Conservation (phyloP, 1,140 invertebrate genomes). For the Doryteuthis pealeii region DNA sequence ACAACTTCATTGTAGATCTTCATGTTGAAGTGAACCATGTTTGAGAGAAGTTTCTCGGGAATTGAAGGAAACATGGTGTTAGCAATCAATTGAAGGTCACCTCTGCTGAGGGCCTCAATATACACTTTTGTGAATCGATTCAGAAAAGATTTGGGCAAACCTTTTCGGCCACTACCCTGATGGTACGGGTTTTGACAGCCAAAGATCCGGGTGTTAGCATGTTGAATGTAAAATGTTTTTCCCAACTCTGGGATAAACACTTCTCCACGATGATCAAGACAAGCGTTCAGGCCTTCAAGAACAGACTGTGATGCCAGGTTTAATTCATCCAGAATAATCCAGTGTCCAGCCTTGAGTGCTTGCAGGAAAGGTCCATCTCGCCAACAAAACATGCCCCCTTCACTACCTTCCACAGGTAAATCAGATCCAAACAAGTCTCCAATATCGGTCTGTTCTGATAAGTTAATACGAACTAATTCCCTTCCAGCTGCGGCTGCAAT, state of each 20-base stretch:
- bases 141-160: constrained; percentile 93
- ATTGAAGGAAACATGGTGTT: constrained; percentile 60
- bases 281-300: constrained; percentile 96
- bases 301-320: constrained; percentile 98
- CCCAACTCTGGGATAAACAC: constrained; percentile 94
- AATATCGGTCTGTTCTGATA: constrained; percentile 98
- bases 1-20: constrained; percentile 70
- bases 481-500: constrained; percentile 83
- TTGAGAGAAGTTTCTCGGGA: constrained; percentile 62
- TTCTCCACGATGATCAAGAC: constrained; percentile 95
- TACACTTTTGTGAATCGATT: constrained; percentile 95
- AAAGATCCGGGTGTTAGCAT: constrained; percentile 79
- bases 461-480: constrained; percentile 86
- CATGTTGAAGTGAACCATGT: constrained; percentile 82
- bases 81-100: constrained; percentile 74
- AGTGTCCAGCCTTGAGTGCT: constrained; percentile 88
- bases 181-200: constrained; percentile 97
- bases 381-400: constrained; percentile 84
- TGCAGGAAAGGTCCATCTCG: constrained; percentile 92
- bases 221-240: constrained; percentile 76
- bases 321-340: constrained; percentile 98
- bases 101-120: constrained; percentile 75
- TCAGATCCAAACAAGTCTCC: constrained; percentile 98
- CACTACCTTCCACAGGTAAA: constrained; percentile 84
- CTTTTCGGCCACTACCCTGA: constrained; percentile 93